Base-by-base conservation (phyloP, 1,140 invertebrate genomes). In the Sipha flava region DNA sequence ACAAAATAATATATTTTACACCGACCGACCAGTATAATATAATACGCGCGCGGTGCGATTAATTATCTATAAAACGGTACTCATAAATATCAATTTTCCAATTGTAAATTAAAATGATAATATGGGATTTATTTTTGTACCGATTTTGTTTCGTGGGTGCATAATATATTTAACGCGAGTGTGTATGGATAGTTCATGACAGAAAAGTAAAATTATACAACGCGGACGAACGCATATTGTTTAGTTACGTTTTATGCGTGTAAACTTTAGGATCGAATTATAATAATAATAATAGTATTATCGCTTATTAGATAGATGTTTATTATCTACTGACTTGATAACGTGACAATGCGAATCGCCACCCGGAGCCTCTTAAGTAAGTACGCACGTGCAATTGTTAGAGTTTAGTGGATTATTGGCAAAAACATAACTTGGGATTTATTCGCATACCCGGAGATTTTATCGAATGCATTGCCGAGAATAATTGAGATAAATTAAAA, bases 91-190 rank as follows among this genome's bases (percentile, higher is more conserved):
- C 7, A 18, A 37, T 64, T 64, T 64, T 34, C 18, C 59, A 12
- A 64, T 37, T 37, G 59, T 64, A 34, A 64, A 64, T 64, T 37
- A 64, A 64, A 64, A 64, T n/a, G 29, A 34, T 64, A 64, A 64
- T 34, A 64, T n/a, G n/a, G 59, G 59, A 64, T 64, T 37, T 64
- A 37, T 64, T 64, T 34, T 59, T 59, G 54, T 59, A 29, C 14
- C 26, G 54, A 29, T 29, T 59, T 59, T 26, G 23, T 59, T 59
- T 29, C 29, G 23, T 14, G 7, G 2, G 26, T 57, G 23, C n/a
- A n/a, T n/a, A n/a, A n/a, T n/a, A n/a, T n/a, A n/a, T n/a, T n/a
- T n/a, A n/a, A n/a, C n/a, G n/a, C n/a, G n/a, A n/a, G n/a, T n/a
- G n/a, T n/a, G n/a, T n/a, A n/a, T n/a, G n/a, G n/a, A n/a, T n/a